Conservation (phyloP, 2,888 invertebrate species). For the Drosophila silvestris region DNA sequence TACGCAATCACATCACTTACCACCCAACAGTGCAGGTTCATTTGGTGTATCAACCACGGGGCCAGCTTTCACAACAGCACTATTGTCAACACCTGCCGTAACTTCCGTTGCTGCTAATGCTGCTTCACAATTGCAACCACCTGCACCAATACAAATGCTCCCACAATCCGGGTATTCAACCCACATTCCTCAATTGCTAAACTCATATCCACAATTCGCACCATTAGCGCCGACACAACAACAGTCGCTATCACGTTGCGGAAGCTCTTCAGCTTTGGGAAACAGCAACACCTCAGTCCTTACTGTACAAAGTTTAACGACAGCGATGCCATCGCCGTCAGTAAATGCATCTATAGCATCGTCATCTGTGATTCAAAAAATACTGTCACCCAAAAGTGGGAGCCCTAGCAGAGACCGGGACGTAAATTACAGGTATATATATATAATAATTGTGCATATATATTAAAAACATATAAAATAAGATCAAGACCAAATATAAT, state of each 20-base stretch:
- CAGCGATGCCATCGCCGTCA: slow-evolving; percentile 52
- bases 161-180: slow-evolving; percentile 66
- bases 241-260: slow-evolving; percentile 83
- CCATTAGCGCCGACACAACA: slow-evolving; percentile 85
- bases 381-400: slow-evolving; percentile 91
- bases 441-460: neutral
- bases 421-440: slow-evolving; percentile 93
- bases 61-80: slow-evolving; percentile 41
- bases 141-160: slow-evolving; percentile 59
- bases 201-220: slow-evolving; percentile 74
- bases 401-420: slow-evolving; percentile 93
- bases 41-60: slow-evolving; percentile 38
- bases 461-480: neutral
- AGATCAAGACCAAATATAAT: neutral
- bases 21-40: slow-evolving; percentile 42
- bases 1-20: slow-evolving; percentile 52
- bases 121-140: slow-evolving; percentile 63
- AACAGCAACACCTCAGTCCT: slow-evolving; percentile 47
- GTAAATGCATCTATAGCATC: slow-evolving; percentile 44
- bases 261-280: slow-evolving; percentile 85
- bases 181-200: slow-evolving; percentile 72
- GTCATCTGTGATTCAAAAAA: slow-evolving; percentile 86
- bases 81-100: slow-evolving; percentile 35
- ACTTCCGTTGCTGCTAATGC: slow-evolving; percentile 47
- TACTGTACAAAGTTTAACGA: slow-evolving; percentile 59